Evolutionary conservation across 2,113 vertebrate genomes (phyloP), one percentile per base, ranked within the genome.

Genomic region (Daphoenositta chrysoptera): DNA sequence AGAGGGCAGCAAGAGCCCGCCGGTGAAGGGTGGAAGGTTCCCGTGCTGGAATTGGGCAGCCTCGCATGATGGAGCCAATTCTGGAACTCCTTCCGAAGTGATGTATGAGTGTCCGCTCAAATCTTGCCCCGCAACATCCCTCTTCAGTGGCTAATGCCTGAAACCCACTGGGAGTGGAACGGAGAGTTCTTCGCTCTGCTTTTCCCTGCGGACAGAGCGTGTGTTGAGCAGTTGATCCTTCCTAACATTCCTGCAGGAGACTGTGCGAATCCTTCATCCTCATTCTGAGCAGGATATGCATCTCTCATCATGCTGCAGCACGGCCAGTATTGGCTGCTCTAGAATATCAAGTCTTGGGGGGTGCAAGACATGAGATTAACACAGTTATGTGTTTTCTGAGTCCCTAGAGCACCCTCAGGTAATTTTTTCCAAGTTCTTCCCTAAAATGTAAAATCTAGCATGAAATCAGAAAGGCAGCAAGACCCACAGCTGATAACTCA

Each of bases 1-100:
- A 83, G 95, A 87, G 95, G 96, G 96, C 95, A 92, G 95, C 93
- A 95, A 61, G 33, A 64, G 47, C 71, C 80, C n/a, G 11, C 37
- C 11, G 9, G 13, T 48, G n/a, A 19, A 20, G 47, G 35, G 8
- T 10, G 19, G 4, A 24, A 6, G 6, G 21, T 80, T n/a, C 37
- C 23, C 23, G 11, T 16, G 39, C 11, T 35, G 69, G 28, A 33
- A 35, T 4, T 3, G 68, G 57, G 51, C 63, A 30, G 61, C 47
- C 7, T 27, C 7, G 2, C 10, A 10, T 2, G 7, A 22, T 17
- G 60, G n/a, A 54, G 64, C 39, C 60, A 19, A 4, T 28, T 40
- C 54, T 15, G 37, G 3, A 51, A 15, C n/a, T 20, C 16, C 31
- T 44, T 48, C 78, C 9, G 9, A 72, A 88, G 51, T 11, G 11